These are phyloP conservation scores for Parotocinclus haroldoi DNA, from an alignment of 2,797 vertebrate species.

Conservation along the genomic window DNA sequence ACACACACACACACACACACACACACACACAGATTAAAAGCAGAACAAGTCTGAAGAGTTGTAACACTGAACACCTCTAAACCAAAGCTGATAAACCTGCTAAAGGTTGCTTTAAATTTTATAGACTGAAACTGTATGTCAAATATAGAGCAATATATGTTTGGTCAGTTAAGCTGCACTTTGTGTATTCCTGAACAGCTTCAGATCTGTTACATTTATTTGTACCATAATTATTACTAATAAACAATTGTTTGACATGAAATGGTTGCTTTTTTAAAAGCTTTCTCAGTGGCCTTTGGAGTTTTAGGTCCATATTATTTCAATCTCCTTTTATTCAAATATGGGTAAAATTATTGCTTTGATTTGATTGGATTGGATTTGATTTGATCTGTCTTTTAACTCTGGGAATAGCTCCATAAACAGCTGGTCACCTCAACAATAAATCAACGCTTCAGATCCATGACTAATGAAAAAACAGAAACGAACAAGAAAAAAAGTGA, in stretches of 20 bases:
- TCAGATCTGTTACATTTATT: conserved; percentile 99
- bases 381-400: no score
- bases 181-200: conserved; percentile 99
- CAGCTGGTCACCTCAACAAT: no score
- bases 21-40: conserved; percentile 33
- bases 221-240: conserved; percentile 95
- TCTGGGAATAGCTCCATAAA: no score
- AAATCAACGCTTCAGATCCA: no score
- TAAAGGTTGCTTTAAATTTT: conserved; percentile 87
- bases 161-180: conserved; percentile 98
- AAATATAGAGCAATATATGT: conserved; percentile 99
- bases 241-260: conserved; percentile 99
- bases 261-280: conserved; percentile 54
- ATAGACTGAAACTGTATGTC: conserved; percentile 89
- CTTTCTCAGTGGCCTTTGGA: no score
- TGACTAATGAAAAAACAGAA: no score
- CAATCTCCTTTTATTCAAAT: no score
- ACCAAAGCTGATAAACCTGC: conserved; percentile 97
- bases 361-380: no score
- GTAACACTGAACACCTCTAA: conserved; percentile 86
- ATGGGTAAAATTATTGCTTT: no score
- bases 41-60: conserved; percentile 56
- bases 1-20: conserved; percentile 29
- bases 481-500: no score
- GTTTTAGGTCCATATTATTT: no score